phyloP scores from a whole-genome alignment of 2,113 vertebrate genomes.

The Cyanoderma ruficeps region DNA sequence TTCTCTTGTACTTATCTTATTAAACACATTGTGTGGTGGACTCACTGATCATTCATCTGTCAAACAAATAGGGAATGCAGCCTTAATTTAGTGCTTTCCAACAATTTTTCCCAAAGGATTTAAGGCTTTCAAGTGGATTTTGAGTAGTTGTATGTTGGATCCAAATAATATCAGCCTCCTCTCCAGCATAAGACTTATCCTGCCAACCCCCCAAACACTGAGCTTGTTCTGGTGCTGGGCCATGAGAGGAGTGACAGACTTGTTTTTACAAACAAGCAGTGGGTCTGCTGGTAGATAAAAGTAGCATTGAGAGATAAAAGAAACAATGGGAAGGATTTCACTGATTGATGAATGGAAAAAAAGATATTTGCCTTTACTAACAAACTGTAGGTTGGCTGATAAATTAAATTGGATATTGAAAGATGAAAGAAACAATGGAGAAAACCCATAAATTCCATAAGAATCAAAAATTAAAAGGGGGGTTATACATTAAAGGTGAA shows the following conservation, averaged over 20 bases:
- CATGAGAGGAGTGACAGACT: not conserved
- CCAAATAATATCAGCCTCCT: not conserved
- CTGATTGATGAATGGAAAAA: too few species aligned
- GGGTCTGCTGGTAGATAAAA: too few species aligned
- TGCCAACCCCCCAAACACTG: not conserved
- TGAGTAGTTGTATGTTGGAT: not conserved
- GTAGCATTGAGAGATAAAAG: too few species aligned
- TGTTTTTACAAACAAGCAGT: too few species aligned
- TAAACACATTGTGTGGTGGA: conserved; percentile 5
- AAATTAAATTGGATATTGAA: too few species aligned
- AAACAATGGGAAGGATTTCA: too few species aligned
- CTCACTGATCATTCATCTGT: conserved; percentile 13
- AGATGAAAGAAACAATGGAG: too few species aligned
- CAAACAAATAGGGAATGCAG: not conserved
- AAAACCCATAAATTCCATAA: too few species aligned
- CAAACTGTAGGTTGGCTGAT: too few species aligned
- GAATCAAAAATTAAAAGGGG: too few species aligned
- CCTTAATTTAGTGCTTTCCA: not conserved
- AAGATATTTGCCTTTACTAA: too few species aligned
- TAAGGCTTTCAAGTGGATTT: conserved; percentile 16
- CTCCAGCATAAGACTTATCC: not conserved
- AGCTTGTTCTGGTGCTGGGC: not conserved
- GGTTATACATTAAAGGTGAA: too few species aligned
- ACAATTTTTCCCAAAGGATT: not conserved
- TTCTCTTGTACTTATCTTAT: conserved; percentile 18